A percentile compares a stretch with the other conserved stretches of the same genome.
phyloP scores from a whole-genome alignment of 2,888 invertebrate genomes.

The Heteromurus nitidus region DNA sequence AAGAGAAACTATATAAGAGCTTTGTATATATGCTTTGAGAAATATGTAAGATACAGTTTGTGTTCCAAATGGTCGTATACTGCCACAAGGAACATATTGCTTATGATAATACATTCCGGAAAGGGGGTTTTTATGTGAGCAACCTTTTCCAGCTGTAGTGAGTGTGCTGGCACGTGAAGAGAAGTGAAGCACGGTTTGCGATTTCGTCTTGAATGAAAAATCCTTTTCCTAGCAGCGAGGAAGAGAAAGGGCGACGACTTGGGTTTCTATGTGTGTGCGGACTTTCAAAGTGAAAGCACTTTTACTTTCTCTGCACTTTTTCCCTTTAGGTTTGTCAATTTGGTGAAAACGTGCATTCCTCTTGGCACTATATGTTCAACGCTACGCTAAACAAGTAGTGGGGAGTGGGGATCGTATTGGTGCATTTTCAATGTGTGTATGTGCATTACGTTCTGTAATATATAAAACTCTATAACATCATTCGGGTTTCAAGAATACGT shows the following conservation, averaged over 20 bases:
- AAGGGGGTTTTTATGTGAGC: conserved; percentile 1
- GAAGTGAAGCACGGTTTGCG: conserved; percentile 47
- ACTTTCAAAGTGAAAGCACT: conserved; percentile 30
- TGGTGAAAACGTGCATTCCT: conserved; percentile 44
- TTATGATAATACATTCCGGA: conserved; percentile 16
- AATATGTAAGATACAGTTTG: too few relatives aligned
- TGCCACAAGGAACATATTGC: too few relatives aligned
- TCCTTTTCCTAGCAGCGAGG: not conserved
- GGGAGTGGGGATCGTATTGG: too few relatives aligned
- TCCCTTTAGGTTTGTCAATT: conserved; percentile 60
- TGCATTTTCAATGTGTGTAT: too few relatives aligned
- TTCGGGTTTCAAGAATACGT: too few relatives aligned
- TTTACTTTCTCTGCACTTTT: conserved; percentile 7
- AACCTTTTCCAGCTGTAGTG: not conserved
- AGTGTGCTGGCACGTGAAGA: conserved; percentile 45
- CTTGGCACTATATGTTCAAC: too few relatives aligned
- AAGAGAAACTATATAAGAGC: too few relatives aligned
- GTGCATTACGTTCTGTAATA: too few relatives aligned
- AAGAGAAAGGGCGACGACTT: not conserved
- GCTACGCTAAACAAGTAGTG: too few relatives aligned
- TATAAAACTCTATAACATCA: too few relatives aligned
- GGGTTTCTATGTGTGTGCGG: not conserved
- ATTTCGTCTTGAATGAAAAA: conserved; percentile 47
- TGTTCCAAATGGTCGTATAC: too few relatives aligned
- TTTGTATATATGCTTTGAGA: not conserved